These are phyloP conservation scores for Drosophila lowei DNA, from an alignment of 1,140 invertebrate species.

Conservation along the genomic window DNA sequence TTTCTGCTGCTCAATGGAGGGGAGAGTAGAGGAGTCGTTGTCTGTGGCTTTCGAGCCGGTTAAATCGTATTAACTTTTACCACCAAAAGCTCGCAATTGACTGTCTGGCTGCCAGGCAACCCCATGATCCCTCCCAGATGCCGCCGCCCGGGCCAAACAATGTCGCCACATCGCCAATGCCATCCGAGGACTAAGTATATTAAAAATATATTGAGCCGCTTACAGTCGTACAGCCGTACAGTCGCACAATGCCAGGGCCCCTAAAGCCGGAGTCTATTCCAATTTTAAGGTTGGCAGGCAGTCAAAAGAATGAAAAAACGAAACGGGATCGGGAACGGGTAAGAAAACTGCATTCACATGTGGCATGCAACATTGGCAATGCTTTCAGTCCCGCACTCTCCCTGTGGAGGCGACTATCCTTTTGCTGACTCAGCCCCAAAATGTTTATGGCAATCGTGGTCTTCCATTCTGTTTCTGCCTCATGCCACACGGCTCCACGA, in stretches of 20 bases:
- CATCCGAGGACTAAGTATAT: slow-evolving; percentile 69
- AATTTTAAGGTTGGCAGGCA: slow-evolving; percentile 61
- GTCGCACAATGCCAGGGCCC: slow-evolving; percentile 52
- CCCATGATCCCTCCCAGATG: no score
- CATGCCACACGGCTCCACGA: slow-evolving; percentile 3
- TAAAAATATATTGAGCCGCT: slow-evolving; percentile 81
- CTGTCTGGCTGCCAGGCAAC: slow-evolving; percentile 24
- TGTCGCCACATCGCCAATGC: slow-evolving; percentile 36
- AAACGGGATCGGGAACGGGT: not conserved
- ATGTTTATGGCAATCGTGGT: slow-evolving; percentile 61
- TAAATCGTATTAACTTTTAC: slow-evolving; percentile 81
- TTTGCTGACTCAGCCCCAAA: slow-evolving; percentile 54
- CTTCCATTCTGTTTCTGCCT: slow-evolving; percentile 11
- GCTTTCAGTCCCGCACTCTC: slow-evolving; percentile 31
- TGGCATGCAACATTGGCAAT: slow-evolving; percentile 61
- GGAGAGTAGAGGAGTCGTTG: slow-evolving; percentile 15
- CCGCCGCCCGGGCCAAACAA: not conserved
- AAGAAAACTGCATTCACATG: slow-evolving; percentile 56
- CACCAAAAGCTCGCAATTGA: slow-evolving; percentile 48
- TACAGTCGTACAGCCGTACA: slow-evolving; percentile 49
- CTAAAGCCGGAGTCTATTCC: slow-evolving; percentile 46
- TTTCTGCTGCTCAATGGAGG: slow-evolving; percentile 28
- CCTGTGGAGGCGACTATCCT: slow-evolving; percentile 20
- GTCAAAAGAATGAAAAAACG: slow-evolving; percentile 45
- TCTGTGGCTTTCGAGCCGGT: slow-evolving; percentile 69